Conservation (phyloP, 2,113 vertebrate species). For the Phyllostomus hastatus region DNA sequence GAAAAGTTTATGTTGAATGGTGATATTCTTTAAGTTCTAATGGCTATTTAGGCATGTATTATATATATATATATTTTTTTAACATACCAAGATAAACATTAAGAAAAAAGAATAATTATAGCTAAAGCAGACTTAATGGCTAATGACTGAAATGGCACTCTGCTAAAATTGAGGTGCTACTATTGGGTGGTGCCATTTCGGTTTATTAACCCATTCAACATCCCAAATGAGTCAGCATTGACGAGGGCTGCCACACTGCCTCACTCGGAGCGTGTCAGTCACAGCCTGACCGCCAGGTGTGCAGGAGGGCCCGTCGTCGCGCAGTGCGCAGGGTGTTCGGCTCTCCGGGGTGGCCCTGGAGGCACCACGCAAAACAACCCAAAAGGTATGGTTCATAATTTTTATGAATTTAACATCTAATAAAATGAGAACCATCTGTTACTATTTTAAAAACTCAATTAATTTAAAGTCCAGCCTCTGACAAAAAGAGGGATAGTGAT, state of each 20-base stretch:
- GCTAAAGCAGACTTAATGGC: not conserved
- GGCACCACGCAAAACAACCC: not conserved
- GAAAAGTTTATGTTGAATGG: conserved; percentile 79
- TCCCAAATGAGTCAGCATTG: not conserved
- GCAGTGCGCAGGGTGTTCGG: not conserved
- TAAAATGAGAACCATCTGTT: conserved; percentile 69
- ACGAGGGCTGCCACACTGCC: not conserved
- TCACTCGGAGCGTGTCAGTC: not conserved
- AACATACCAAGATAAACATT: conserved; percentile 57
- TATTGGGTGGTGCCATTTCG: not conserved
- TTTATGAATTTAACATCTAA: conserved; percentile 62
- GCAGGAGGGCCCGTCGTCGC: fast-evolving
- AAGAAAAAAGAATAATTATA: conserved; percentile 33
- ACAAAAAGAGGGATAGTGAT: conserved; percentile 55
- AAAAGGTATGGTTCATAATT: conserved; percentile 45
- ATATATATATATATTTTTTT: conserved; percentile 8
- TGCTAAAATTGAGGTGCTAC: not conserved
- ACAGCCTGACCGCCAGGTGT: not conserved
- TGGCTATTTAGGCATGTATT: conserved; percentile 42
- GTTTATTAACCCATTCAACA: not conserved
- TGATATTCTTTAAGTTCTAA: conserved; percentile 72
- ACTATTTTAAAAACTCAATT: conserved; percentile 55
- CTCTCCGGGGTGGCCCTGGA: not conserved
- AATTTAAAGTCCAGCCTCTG: conserved; percentile 64
- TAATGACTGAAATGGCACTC: conserved; percentile 24